These are phyloP conservation scores for Sibirionetta formosa DNA, from an alignment of 2,797 vertebrate species.

Conservation along the genomic window DNA sequence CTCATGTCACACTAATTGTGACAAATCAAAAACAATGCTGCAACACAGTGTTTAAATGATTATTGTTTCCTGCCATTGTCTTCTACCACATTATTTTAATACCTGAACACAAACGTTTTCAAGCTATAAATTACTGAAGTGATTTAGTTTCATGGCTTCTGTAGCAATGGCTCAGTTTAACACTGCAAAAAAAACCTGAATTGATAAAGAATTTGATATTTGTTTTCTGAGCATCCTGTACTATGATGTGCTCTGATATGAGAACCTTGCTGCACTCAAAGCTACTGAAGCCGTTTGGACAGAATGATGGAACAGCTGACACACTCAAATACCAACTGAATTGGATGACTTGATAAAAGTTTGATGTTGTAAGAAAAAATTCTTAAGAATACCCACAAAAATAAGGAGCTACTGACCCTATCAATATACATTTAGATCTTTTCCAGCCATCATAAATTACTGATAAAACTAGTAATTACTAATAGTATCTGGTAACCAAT, in stretches of 20 bases:
- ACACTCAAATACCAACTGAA: background rate
- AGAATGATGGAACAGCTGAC: background rate
- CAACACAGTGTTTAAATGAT: background rate
- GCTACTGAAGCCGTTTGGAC: background rate
- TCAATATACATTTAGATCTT: background rate
- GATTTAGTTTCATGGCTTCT: constrained; percentile 3
- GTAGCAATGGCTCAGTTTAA: background rate
- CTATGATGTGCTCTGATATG: background rate
- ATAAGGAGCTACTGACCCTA: background rate
- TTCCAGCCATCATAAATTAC: background rate
- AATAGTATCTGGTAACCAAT: background rate
- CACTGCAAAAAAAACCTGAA: constrained; percentile 2
- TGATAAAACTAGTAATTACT: too few relatives aligned
- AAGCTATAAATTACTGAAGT: background rate
- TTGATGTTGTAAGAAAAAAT: background rate
- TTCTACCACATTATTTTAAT: background rate
- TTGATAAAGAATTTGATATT: constrained; percentile 13
- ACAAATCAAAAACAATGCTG: background rate
- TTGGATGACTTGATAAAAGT: background rate
- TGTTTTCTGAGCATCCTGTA: constrained; percentile 25
- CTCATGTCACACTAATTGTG: background rate
- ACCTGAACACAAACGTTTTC: constrained; percentile 13
- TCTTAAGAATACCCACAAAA: background rate
- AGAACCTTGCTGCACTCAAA: constrained; percentile 26
- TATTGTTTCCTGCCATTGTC: background rate